Evolutionary conservation across 2,888 invertebrate species (phyloP).

Genomic region (Pristionchus maxplancki): DNA sequence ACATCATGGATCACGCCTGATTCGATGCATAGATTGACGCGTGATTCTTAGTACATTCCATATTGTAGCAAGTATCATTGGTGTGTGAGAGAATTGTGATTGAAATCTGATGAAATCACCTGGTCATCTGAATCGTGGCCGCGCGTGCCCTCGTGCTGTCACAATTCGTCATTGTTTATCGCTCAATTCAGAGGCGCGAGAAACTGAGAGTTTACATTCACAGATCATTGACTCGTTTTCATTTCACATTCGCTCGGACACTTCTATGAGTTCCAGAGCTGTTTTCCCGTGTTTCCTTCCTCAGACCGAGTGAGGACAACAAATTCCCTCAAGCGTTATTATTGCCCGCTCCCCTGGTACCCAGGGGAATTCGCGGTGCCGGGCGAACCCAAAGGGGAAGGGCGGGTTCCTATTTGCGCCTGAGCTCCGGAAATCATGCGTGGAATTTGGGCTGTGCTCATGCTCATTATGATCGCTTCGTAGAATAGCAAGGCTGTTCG

Average conservation of each 20-base stretch:
- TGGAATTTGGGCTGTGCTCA: neutral
- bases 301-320: neutral
- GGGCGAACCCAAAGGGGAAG: neutral
- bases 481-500: too few relatives aligned
- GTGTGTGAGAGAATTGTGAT: too few relatives aligned
- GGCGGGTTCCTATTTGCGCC: neutral
- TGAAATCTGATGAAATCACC: too few relatives aligned
- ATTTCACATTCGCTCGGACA: neutral
- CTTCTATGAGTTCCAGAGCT: neutral
- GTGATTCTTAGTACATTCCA: too few relatives aligned
- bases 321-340: neutral
- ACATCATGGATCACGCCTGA: too few relatives aligned
- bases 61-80: neutral
- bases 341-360: neutral
- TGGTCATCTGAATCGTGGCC: too few relatives aligned
- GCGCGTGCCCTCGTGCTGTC: neutral
- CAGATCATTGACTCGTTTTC: neutral
- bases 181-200: neutral
- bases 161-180: neutral
- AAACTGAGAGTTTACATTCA: neutral
- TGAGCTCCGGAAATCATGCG: neutral
- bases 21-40: too few relatives aligned
- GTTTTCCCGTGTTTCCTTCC: neutral
- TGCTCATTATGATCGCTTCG: too few relatives aligned
- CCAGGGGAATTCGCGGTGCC: neutral